These are phyloP conservation scores for Mylabris sibirica DNA, from an alignment of 2,888 invertebrate genomes.

Conservation along the genomic window DNA sequence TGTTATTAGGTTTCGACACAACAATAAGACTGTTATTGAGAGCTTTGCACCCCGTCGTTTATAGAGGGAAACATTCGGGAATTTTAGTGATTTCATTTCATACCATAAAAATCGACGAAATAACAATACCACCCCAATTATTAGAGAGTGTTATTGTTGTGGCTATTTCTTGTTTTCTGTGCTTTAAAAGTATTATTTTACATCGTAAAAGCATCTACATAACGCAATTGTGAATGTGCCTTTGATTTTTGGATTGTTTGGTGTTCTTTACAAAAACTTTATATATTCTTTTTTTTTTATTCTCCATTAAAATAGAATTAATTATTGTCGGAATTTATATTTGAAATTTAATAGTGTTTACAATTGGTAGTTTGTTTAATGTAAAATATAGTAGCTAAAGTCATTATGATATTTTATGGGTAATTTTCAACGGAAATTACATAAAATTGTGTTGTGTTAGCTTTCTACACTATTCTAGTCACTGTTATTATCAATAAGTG, in stretches of 20 bases:
- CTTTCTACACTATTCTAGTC: neutral
- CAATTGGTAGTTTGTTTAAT: slow-evolving; percentile 9
- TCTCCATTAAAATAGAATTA: neutral
- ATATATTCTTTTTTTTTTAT: neutral
- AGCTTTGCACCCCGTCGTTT: no score
- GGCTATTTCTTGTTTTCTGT: neutral
- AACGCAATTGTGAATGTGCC: no score
- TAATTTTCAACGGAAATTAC: slow-evolving; percentile 38
- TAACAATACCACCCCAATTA: no score
- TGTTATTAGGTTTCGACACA: no score
- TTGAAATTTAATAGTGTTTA: slow-evolving; percentile 16
- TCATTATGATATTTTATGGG: slow-evolving; percentile 32
- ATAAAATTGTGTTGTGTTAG: slow-evolving; percentile 36
- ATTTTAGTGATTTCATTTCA: neutral
- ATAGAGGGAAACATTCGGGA: neutral
- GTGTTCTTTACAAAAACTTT: neutral
- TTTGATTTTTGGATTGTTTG: neutral
- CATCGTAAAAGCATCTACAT: neutral
- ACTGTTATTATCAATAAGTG: neutral
- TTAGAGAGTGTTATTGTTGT: no score
- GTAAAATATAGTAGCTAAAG: slow-evolving; percentile 12
- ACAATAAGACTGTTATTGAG: no score
- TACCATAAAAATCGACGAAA: neutral
- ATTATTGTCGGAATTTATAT: neutral
- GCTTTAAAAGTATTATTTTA: neutral